Evolutionary conservation across 2,113 vertebrate species (phyloP).

Genomic region (Pithys albifrons): DNA sequence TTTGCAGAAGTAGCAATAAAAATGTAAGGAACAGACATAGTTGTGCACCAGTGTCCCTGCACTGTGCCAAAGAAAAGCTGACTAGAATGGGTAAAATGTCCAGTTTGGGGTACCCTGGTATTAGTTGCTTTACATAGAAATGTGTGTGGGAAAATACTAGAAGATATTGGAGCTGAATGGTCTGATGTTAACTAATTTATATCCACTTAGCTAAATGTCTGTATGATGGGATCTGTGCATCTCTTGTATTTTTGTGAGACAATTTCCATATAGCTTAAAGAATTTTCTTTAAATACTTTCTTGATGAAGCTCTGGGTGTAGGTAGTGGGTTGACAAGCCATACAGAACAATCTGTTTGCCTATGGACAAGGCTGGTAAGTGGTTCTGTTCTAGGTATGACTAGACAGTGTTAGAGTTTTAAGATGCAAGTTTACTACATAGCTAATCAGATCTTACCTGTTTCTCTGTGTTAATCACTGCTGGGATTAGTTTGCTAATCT

Average conservation of each 20-base stretch:
- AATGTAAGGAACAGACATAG: background rate
- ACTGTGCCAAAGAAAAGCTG: background rate
- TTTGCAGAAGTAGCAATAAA: background rate
- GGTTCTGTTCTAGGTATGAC: background rate
- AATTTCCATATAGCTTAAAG: background rate
- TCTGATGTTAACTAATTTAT: background rate
- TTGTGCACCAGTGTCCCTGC: background rate
- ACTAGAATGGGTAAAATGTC: background rate
- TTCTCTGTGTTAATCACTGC: background rate
- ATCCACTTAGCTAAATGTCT: background rate
- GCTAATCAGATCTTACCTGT: background rate
- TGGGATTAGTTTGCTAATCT: constrained; percentile 16
- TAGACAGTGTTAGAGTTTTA: background rate
- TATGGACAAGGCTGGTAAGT: background rate
- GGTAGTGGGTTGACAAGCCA: background rate
- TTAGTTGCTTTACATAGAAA: background rate
- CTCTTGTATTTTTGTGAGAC: background rate
- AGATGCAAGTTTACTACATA: background rate
- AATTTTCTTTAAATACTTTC: rapidly evolving
- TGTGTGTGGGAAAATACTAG: background rate
- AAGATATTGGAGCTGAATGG: background rate
- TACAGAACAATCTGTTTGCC: background rate
- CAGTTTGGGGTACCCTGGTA: background rate
- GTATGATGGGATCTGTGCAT: background rate
- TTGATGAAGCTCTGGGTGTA: background rate